Evolutionary conservation across 2,113 vertebrate species (phyloP), one percentile per base, ranked within the genome.

Genomic region (Notothenia rossii): DNA sequence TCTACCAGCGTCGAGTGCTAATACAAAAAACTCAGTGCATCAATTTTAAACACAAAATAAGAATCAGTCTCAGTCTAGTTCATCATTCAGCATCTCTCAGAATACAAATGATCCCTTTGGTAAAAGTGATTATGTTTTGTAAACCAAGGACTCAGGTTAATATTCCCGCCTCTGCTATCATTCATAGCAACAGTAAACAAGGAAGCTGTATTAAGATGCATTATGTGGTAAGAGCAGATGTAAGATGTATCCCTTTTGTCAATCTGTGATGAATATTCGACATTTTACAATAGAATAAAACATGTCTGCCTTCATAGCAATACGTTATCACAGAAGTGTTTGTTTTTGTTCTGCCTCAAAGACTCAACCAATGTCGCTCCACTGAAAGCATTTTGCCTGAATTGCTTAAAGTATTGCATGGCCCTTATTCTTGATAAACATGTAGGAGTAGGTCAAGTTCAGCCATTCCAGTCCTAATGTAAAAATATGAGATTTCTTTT

Each of bases 51-150:
- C 22, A 3, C 9, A 20, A 53, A 29, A 29, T 29, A 40, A 40
- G 7, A 40, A 71, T 49, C 15, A 12, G 46, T 53, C 36, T 70
- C 50, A 49, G 40, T 48, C 50, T 29, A 62, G 40, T 63, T 72
- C 58, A 69, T 72, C 75, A 50, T 72, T 86, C 36, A 74, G 18
- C 61, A 63, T 43, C 49, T 10, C 15, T 45, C 49, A 68, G 48
- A 29, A 74, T 49, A 80, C 1, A 72, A 55, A 81, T 58, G 40
- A 82, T 66, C 61, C 73, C 36, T 75, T 79, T 45, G 40, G 40
- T 25, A 66, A 77, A 81, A 77, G 14, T 55, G 61, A 62, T 72
- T 83, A 70, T 72, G 43, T 51, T 83, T 83, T 20, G 9, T 5
- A 68, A 64, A 61, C 66, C 83, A 68, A 79, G 72, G 75, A 77